These are phyloP conservation scores for Laspeyria flexula DNA, from an alignment of 2,888 invertebrate species.

Conservation along the genomic window DNA sequence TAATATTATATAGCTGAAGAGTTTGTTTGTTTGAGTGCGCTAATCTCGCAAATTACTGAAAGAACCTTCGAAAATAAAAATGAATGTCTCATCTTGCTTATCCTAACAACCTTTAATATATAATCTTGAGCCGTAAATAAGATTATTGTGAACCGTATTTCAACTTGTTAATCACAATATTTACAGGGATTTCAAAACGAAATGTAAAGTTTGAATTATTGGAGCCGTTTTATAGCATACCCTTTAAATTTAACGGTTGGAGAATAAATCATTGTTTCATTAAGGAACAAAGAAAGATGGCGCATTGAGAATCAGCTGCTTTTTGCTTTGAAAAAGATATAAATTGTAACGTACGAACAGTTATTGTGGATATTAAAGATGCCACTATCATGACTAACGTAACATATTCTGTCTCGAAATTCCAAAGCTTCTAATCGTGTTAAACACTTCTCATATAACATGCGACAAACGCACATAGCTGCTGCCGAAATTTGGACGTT, in stretches of 20 bases:
- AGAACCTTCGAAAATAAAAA: too few relatives aligned
- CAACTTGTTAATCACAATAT: conserved; percentile 1
- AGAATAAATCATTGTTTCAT: conserved; percentile 34
- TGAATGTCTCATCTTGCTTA: too few relatives aligned
- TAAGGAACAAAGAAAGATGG: conserved; percentile 9
- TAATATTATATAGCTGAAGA: too few relatives aligned
- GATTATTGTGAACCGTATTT: neutral
- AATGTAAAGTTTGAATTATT: conserved; percentile 1
- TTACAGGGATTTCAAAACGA: conserved; percentile 6
- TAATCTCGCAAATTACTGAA: too few relatives aligned
- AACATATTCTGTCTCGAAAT: too few relatives aligned
- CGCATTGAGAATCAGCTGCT: conserved; percentile 8
- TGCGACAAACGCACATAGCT: too few relatives aligned
- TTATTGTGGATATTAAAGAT: neutral
- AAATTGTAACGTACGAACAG: conserved; percentile 6
- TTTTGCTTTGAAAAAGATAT: neutral
- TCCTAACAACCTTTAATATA: too few relatives aligned
- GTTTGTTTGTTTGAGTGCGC: too few relatives aligned
- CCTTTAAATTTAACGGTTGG: conserved; percentile 33
- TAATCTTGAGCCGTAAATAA: neutral
- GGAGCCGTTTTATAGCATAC: conserved; percentile 7
- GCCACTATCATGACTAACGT: too few relatives aligned
- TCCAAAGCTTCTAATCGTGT: too few relatives aligned
- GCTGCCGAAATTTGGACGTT: too few relatives aligned
- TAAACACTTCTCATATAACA: too few relatives aligned